These are phyloP conservation scores for Anser brachyrhynchus DNA, from an alignment of 2,113 vertebrate genomes.

Conservation along the genomic window DNA sequence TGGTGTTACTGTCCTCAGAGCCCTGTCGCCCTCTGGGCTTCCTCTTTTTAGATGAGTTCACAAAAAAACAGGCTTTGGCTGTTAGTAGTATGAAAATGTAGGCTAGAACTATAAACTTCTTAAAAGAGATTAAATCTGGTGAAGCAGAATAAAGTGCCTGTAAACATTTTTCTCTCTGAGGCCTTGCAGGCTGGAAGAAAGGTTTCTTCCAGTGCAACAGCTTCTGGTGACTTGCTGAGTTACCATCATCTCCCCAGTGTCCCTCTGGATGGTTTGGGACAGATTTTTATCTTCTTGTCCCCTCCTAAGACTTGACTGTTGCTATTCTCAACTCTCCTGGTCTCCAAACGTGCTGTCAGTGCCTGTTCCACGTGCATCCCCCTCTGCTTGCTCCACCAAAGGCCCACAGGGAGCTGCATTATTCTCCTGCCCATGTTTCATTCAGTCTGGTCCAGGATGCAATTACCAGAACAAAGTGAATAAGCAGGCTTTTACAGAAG, in stretches of 20 bases:
- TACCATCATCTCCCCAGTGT: background rate
- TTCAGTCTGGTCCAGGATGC: background rate
- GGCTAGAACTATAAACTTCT: background rate
- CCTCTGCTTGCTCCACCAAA: background rate
- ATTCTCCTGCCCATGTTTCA: background rate
- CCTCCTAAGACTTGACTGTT: background rate
- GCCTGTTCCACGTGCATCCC: background rate
- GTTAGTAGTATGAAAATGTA: background rate
- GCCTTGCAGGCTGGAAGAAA: background rate
- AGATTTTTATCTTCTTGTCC: background rate
- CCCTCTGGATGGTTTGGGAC: background rate
- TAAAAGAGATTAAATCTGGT: background rate
- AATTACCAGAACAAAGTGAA: background rate
- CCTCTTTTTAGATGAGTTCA: background rate
- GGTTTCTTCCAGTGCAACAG: background rate
- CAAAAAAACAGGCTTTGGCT: background rate
- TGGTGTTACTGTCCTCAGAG: background rate
- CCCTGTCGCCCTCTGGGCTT: background rate
- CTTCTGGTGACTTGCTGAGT: background rate
- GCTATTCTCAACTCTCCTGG: background rate
- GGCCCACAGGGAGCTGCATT: too few species aligned
- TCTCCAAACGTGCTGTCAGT: background rate
- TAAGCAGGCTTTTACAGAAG: background rate
- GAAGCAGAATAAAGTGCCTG: background rate
- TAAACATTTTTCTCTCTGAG: background rate